Conservation (phyloP, 2,797 vertebrate genomes). For the Channallabes apus region DNA sequence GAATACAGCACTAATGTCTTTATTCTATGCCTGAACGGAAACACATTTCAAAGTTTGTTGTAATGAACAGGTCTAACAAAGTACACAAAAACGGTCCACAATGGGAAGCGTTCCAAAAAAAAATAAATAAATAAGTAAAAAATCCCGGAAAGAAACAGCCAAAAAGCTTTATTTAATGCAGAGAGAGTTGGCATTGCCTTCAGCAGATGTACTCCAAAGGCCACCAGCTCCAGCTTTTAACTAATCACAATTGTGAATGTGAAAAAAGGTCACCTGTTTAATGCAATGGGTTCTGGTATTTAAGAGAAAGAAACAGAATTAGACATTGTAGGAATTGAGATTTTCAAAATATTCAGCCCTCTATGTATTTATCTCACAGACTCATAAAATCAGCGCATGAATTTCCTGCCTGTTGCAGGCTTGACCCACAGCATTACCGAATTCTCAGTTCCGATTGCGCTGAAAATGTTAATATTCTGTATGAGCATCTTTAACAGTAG, state of each 20-base stretch:
- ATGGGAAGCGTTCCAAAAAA: background rate
- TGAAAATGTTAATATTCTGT: background rate
- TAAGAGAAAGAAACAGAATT: background rate
- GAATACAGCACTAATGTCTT: background rate
- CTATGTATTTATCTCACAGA: background rate
- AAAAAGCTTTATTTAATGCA: conserved; percentile 16
- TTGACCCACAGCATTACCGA: background rate
- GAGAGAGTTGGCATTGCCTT: background rate
- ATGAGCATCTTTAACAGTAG: background rate
- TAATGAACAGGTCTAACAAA: background rate
- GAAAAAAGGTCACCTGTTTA: conserved; percentile 1
- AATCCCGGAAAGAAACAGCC: background rate
- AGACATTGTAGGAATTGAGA: background rate
- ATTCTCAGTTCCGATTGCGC: background rate
- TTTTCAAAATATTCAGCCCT: background rate
- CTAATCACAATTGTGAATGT: background rate
- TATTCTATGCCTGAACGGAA: background rate
- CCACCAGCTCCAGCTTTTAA: conserved; percentile 5
- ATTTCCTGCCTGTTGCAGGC: background rate
- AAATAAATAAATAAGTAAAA: background rate
- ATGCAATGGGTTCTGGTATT: background rate
- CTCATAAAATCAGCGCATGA: background rate
- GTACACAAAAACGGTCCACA: background rate
- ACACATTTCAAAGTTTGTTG: background rate
- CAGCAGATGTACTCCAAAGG: conserved; percentile 11